phyloP scores from a whole-genome alignment of 1,140 invertebrate genomes.

The Littorina saxatilis region DNA sequence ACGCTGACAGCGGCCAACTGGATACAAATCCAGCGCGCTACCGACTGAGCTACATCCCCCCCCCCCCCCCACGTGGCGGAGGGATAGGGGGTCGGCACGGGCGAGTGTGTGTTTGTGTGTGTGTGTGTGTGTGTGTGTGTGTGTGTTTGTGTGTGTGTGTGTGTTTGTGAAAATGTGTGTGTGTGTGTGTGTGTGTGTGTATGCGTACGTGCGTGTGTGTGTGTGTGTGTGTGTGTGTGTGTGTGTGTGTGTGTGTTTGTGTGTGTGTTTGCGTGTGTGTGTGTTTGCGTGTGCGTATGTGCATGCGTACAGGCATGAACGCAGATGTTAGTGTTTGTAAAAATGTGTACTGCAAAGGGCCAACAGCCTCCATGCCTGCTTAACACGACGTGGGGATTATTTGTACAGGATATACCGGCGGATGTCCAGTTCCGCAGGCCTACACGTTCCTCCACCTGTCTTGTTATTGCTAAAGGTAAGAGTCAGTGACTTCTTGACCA shows the following conservation, averaged over 20 bases:
- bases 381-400: background rate
- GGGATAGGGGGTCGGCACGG: background rate
- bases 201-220: conserved; percentile 14
- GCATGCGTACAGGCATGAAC: background rate
- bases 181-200: conserved; percentile 25
- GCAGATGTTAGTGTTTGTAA: background rate
- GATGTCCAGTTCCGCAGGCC: conserved; percentile 87
- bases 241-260: background rate
- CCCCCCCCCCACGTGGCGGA: too few relatives aligned
- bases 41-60: too few relatives aligned
- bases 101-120: too few relatives aligned
- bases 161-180: too few relatives aligned
- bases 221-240: conserved; percentile 11
- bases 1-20: too few relatives aligned
- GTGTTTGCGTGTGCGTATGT: conserved; percentile 3
- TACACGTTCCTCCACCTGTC: conserved; percentile 93
- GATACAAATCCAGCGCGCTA: too few relatives aligned
- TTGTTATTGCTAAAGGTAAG: conserved; percentile 90
- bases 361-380: too few relatives aligned
- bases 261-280: conserved; percentile 14
- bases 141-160: too few relatives aligned
- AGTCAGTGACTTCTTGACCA: too few relatives aligned
- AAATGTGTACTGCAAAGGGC: too few relatives aligned
- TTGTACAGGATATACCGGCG: conserved; percentile 86
- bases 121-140: too few relatives aligned